Evolutionary conservation across 2,797 vertebrate genomes (phyloP).

Genomic region (Momotus momota): DNA sequence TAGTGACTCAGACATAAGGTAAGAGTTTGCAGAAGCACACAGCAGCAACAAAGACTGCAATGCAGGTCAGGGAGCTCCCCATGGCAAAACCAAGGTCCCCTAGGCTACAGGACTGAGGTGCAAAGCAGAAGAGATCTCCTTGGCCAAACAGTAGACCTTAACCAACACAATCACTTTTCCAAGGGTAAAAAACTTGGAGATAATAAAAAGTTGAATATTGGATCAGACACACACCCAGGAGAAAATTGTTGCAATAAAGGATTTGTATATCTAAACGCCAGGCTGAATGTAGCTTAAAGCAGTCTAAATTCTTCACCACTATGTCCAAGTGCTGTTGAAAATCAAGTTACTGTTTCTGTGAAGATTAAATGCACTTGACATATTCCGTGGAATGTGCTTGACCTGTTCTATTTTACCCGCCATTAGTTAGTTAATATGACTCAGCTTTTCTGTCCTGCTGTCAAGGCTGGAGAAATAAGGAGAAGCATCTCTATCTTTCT

Average conservation of each 20-base stretch:
- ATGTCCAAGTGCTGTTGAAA: background rate
- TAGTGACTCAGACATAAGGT: background rate
- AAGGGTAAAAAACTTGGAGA: background rate
- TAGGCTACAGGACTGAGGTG: background rate
- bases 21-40: background rate
- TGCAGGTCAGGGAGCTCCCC: background rate
- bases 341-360: background rate
- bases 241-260: background rate
- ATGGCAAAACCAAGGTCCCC: background rate
- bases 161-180: background rate
- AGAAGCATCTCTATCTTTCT: background rate
- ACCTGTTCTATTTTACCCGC: background rate
- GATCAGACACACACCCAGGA: background rate
- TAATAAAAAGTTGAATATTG: background rate
- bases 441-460: slow-evolving; percentile 3
- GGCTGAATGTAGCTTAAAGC: background rate
- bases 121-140: background rate
- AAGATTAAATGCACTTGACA: background rate
- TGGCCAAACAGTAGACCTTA: background rate
- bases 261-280: background rate
- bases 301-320: background rate
- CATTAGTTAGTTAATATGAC: background rate
- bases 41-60: background rate
- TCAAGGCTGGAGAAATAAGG: background rate
- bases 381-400: background rate